phyloP scores from a whole-genome alignment of 2,797 vertebrate species.

The Catamblyrhynchus diadema region DNA sequence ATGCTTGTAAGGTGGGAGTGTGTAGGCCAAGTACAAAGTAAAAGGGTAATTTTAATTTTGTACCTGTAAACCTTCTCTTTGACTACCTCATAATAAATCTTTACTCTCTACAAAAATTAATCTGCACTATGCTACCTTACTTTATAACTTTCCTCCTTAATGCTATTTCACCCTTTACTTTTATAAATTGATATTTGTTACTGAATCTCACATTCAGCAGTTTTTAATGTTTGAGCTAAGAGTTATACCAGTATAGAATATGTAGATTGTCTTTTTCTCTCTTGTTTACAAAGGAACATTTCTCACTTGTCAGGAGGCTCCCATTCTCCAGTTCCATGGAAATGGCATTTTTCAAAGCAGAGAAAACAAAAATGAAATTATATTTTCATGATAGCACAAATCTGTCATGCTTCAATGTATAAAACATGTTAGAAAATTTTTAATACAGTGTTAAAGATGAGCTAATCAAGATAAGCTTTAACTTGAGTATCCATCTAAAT shows the following conservation, averaged over 20 bases:
- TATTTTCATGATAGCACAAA: neutral
- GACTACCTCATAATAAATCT: neutral
- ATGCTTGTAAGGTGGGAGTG: neutral
- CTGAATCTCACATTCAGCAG: slow-evolving; percentile 26
- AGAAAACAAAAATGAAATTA: slow-evolving; percentile 31
- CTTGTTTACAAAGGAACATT: slow-evolving; percentile 54
- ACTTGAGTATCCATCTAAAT: slow-evolving; percentile 62
- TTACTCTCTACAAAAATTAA: neutral
- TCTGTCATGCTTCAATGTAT: slow-evolving; percentile 49
- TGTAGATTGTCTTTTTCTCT: neutral
- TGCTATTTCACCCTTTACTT: slow-evolving; percentile 41
- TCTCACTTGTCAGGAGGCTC: slow-evolving; percentile 57
- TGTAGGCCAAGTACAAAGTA: neutral
- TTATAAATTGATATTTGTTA: slow-evolving; percentile 1
- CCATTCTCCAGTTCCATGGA: slow-evolving; percentile 1
- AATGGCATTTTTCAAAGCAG: slow-evolving; percentile 54
- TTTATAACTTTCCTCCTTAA: neutral
- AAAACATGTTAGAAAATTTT: slow-evolving; percentile 37
- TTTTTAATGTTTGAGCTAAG: slow-evolving; percentile 63
- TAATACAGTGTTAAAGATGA: slow-evolving; percentile 68
- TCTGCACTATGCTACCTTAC: neutral
- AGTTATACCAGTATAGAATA: slow-evolving; percentile 47
- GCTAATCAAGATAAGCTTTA: slow-evolving; percentile 57
- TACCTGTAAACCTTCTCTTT: neutral
- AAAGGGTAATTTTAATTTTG: neutral